These are phyloP conservation scores for Lontra canadensis DNA, from an alignment of 2,113 vertebrate species.

Conservation along the genomic window DNA sequence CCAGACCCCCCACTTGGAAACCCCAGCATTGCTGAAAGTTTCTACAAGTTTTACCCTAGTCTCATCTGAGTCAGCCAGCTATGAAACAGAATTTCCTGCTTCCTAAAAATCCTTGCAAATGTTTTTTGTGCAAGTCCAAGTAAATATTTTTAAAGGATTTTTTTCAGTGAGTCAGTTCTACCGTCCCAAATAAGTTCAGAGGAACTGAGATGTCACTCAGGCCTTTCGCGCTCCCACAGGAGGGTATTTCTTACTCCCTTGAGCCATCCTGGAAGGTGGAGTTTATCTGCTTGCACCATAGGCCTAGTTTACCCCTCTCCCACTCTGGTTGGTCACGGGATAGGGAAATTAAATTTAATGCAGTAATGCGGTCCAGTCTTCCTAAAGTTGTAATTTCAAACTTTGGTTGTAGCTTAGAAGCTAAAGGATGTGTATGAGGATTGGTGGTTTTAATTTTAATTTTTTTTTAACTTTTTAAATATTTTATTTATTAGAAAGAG, in stretches of 20 bases:
- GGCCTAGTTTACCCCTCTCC: background rate
- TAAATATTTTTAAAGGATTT: conserved; percentile 71
- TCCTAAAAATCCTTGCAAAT: conserved; percentile 66
- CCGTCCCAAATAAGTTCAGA: conserved; percentile 21
- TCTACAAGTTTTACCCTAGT: background rate
- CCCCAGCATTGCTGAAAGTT: background rate
- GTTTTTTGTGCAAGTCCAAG: conserved; percentile 56
- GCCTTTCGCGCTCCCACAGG: background rate
- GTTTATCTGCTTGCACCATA: background rate
- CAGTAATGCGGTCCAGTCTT: background rate
- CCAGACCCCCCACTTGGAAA: background rate
- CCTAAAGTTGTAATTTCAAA: background rate
- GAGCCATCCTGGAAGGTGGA: background rate
- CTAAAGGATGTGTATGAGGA: background rate
- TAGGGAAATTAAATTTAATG: background rate
- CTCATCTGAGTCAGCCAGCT: background rate
- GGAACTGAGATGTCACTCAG: conserved; percentile 41
- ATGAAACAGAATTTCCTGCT: conserved; percentile 67
- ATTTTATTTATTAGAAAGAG: background rate
- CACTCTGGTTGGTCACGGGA: background rate
- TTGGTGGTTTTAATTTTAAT: background rate
- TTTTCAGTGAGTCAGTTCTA: conserved; percentile 63
- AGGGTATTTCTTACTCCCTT: background rate
- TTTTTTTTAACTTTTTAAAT: background rate
- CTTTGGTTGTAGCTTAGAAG: background rate